Base-by-base conservation (phyloP, 2,888 invertebrate species). In the Schrankia costaestrigalis region DNA sequence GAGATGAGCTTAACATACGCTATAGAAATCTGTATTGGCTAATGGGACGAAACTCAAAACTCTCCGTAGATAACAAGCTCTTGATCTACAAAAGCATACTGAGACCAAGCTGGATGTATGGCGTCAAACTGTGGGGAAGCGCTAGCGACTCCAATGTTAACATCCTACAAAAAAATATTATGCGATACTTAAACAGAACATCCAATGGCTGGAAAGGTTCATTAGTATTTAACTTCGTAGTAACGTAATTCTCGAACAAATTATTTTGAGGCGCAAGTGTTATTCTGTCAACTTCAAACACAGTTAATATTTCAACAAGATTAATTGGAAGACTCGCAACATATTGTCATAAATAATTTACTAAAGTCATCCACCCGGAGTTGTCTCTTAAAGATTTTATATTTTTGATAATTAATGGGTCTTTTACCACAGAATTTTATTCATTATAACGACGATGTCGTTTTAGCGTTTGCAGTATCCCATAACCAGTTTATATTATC, bases 301-400 rank as follows among this genome's bases (percentile, higher is more conserved):
- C 11, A 7, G 25, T 32, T 38, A 47, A 41, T 51, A 41, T 47
- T 41, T 43, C 47, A 41, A 29, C 11, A 39, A 35, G 41, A 53
- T 53, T 35, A 28, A 47, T 44, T 23, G 27, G 24, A 17, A 4
- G 21, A 11, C 22, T 11, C 9, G 14, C 26, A 15, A 24, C 11
- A 22, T 4, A 34, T 10, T 11, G 34, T 38, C 23, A 35, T 37
- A 35, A 30, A 38, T 35, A 32, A 38, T 29, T 36, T 26, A 10
- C 27, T 12, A 17, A 13, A 13, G 21, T 21, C 19, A 11, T 8
- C 19, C 10, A 21, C n/a, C n/a, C n/a, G n/a, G n/a, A n/a, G n/a
- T n/a, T n/a, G n/a, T n/a, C n/a, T n/a, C n/a, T n/a, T n/a, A n/a
- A n/a, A n/a, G n/a, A n/a, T n/a, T n/a, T n/a, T n/a, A n/a, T n/a